phyloP scores from a whole-genome alignment of 2,113 vertebrate genomes.

The Polypterus senegalus region DNA sequence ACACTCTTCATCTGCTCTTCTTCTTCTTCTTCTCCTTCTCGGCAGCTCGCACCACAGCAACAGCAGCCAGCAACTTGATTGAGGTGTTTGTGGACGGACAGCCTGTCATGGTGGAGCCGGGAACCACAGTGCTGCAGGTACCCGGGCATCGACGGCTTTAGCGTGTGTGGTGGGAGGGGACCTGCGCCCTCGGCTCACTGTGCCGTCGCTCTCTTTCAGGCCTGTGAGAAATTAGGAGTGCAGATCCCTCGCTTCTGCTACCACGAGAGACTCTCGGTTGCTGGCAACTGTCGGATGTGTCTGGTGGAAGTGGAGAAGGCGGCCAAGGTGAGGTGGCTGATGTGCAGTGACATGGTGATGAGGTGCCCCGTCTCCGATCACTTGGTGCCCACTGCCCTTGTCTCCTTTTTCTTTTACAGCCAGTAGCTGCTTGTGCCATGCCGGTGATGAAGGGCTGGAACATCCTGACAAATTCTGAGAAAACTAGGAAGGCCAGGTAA shows the following conservation, averaged over 20 bases:
- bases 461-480: slow-evolving; percentile 86
- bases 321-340: slow-evolving; percentile 61
- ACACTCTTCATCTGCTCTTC: neutral
- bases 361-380: too few species aligned
- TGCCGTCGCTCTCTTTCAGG: slow-evolving; percentile 36
- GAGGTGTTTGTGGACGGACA: slow-evolving; percentile 88
- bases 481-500: slow-evolving; percentile 86
- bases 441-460: slow-evolving; percentile 97
- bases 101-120: slow-evolving; percentile 73
- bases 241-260: slow-evolving; percentile 95
- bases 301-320: slow-evolving; percentile 91
- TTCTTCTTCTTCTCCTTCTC: slow-evolving; percentile 7
- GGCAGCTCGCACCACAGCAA: slow-evolving; percentile 53
- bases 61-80: slow-evolving; percentile 66
- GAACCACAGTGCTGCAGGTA: slow-evolving; percentile 89
- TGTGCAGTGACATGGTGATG: too few species aligned
- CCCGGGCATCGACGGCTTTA: too few species aligned
- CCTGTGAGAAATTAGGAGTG: slow-evolving; percentile 81
- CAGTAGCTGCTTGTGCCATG: slow-evolving; percentile 93
- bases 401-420: slow-evolving; percentile 40
- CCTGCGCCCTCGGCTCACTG: too few species aligned
- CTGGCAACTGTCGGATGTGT: slow-evolving; percentile 93
- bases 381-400: too few species aligned
- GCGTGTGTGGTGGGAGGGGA: too few species aligned
- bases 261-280: slow-evolving; percentile 83